phyloP scores from a whole-genome alignment of 92 coral and sea anemone species.

The Epizoanthus stellaris region DNA sequence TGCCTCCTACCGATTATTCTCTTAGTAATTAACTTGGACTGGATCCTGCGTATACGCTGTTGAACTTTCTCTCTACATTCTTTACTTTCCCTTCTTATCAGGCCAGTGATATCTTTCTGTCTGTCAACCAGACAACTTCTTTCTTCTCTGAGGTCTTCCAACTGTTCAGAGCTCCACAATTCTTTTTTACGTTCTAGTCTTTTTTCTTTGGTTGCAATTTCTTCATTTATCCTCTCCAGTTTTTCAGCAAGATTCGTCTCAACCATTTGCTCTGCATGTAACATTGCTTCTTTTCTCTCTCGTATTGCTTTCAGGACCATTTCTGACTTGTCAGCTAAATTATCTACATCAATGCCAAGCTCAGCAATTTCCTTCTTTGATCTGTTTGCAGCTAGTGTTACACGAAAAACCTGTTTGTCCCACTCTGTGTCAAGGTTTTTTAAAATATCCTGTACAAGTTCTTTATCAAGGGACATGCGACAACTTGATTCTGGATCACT shows the following conservation, averaged over 20 bases:
- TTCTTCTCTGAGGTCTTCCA: too few relatives aligned
- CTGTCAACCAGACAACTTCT: too few relatives aligned
- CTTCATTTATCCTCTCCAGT: too few relatives aligned
- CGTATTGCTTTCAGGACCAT: conserved; percentile 26
- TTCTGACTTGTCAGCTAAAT: conserved; percentile 26
- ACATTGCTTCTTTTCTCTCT: conserved; percentile 35
- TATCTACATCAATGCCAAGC: conserved; percentile 43
- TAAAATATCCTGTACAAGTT: conserved; percentile 11
- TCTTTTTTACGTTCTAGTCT: too few relatives aligned
- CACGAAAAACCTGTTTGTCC: conserved; percentile 42
- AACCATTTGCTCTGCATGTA: background rate
- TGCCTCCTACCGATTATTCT: conserved; percentile 24
- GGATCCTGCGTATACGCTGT: conserved; percentile 27
- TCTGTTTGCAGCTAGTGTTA: conserved; percentile 38
- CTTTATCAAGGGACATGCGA: conserved; percentile 8
- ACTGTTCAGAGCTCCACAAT: too few relatives aligned
- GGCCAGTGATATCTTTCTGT: too few relatives aligned
- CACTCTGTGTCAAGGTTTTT: conserved; percentile 40
- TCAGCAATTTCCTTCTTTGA: conserved; percentile 35
- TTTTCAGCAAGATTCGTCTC: background rate
- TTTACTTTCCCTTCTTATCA: too few relatives aligned
- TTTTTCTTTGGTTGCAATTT: too few relatives aligned
- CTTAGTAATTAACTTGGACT: conserved; percentile 30
- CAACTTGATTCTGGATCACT: background rate
- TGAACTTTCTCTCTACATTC: conserved; percentile 11